Evolutionary conservation across 2,113 vertebrate species (phyloP), one percentile per base, ranked within the genome.

Genomic region (Nothocercus nigrocapillus): DNA sequence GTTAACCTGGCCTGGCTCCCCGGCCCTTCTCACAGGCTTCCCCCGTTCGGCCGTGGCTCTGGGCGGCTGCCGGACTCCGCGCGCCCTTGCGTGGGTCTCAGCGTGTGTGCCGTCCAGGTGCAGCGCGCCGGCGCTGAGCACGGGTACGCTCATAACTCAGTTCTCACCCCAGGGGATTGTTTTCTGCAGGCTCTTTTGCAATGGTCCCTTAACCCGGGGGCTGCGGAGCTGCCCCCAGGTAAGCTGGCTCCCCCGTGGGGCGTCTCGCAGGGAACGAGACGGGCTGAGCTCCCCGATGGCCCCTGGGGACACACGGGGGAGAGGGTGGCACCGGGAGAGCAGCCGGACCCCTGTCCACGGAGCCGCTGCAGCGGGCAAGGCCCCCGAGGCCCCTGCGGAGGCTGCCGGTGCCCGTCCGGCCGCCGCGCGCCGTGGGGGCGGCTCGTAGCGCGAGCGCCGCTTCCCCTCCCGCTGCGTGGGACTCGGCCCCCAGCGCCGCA

Each of bases 91-190:
- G 34, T 17, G 22, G 69, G 47, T 38, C 59, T 30, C 11, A 11
- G 6, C 24, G 13, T 24, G 24, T 9, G 22, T 11, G 40, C 40
- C 40, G 40, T 13, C 40, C 10, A 9, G 10, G 9, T 42, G 40
- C 40, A 11, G 40, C 40, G 40, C 5, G 40, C 40, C 13, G 40
- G 40, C 9, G 40, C 40, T 42, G 9, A 10, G 9, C 13, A 42
- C 40, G 40, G 4, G 13, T 13, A 10, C 9, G 40, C 13, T 45
- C 44, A 5, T 17, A 45, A 45, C 44, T 45, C 44, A 13, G 44
- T 15, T 45, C 44, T 45, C 44, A 9, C 54, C 1, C 0, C 2
- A 0, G 87, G 70, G 36, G 13, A 30, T 47, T 0, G 0, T 78
- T 78, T 77, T 67, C 63, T 67, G 59, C 17, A n/a, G 45, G 12